Evolutionary conservation across 2,797 vertebrate genomes (phyloP), one percentile per base, ranked within the genome.

Genomic region (Macropodus opercularis): DNA sequence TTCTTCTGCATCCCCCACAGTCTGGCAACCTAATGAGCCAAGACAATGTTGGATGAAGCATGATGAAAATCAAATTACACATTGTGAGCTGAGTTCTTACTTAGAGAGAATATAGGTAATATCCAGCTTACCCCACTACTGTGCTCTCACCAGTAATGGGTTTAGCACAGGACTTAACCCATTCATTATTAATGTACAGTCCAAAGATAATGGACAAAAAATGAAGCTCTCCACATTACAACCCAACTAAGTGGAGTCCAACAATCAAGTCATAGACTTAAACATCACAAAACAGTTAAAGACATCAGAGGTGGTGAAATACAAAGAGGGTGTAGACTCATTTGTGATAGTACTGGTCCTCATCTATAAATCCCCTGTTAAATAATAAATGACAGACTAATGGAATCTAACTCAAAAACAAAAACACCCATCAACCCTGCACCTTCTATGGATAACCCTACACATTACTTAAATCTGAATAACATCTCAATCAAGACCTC

Each of bases 1-100:
- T 99, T 99, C 93, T 99, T 99, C 87, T 98, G 97, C 92, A 98
- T 96, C n/a, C 97, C 97, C 97, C 97, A 98, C 42, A 98, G 95
- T 86, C 97, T 91, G 83, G 97, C 96, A 4, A 99, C 96, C 97
- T 99, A 90, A 58, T 58, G 2, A 26, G 18, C n/a, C 40, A 10
- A 6, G 5, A 27, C 4, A 27, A 27, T 27, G 26, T 27, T 27
- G 26, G n/a, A n/a, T n/a, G n/a, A n/a, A n/a, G n/a, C n/a, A n/a
- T n/a, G n/a, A n/a, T n/a, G n/a, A n/a, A n/a, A n/a, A n/a, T n/a
- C n/a, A n/a, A n/a, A n/a, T n/a, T n/a, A n/a, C n/a, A n/a, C n/a
- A n/a, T n/a, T n/a, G n/a, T n/a, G n/a, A n/a, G 79, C 56, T 77
- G n/a, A n/a, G n/a, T n/a, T n/a, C n/a, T n/a, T n/a, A n/a, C n/a